A percentile compares a stretch with the other conserved stretches of the same genome.
phyloP scores from a whole-genome alignment of 1,140 invertebrate species.

The Tetraneura akinire region DNA sequence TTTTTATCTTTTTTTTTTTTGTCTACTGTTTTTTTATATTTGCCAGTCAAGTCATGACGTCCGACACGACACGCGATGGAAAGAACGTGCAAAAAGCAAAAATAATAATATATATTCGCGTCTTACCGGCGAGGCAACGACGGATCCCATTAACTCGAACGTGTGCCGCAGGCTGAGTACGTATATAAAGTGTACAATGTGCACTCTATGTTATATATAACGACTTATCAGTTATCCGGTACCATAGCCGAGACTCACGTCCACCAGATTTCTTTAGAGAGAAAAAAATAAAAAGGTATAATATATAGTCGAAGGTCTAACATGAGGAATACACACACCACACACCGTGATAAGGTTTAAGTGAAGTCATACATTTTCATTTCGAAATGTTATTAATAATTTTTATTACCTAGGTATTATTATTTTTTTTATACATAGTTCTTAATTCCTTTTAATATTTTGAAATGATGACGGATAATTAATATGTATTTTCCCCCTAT shows the following conservation, averaged over 20 bases:
- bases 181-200: background rate
- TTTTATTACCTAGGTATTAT: no score
- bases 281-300: background rate
- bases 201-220: background rate
- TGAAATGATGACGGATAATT: no score
- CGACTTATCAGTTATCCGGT: slow-evolving; percentile 4
- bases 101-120: background rate
- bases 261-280: background rate
- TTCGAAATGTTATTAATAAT: no score
- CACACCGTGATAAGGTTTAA: no score
- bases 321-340: background rate
- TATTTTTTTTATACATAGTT: no score
- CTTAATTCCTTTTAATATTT: no score
- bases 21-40: no score
- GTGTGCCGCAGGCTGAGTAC: background rate
- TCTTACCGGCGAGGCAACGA: background rate
- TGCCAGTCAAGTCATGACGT: no score
- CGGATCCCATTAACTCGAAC: background rate
- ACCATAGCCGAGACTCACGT: background rate
- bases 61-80: background rate
- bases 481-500: no score
- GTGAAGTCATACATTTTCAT: no score
- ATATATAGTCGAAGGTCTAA: background rate
- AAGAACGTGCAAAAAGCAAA: background rate
- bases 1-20: no score